These are phyloP conservation scores for Anseranas semipalmata DNA, from an alignment of 2,113 vertebrate species.

Conservation along the genomic window DNA sequence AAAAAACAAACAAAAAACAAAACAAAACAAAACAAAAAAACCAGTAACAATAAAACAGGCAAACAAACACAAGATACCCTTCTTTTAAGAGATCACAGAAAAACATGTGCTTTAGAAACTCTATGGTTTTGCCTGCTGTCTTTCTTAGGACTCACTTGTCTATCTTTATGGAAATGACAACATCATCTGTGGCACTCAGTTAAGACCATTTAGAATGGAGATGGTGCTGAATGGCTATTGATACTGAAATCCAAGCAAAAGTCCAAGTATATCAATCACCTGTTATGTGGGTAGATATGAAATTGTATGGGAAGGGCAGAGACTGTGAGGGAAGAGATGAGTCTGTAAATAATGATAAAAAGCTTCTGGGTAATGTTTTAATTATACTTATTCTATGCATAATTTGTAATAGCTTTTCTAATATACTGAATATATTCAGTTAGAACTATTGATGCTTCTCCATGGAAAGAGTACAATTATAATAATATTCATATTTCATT, in stretches of 20 bases:
- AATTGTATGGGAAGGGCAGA: background rate
- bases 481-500: background rate
- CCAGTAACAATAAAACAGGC: too few species aligned
- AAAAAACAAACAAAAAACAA: too few species aligned
- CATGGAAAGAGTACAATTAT: background rate
- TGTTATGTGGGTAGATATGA: background rate
- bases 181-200: too few species aligned
- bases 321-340: background rate
- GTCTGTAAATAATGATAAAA: background rate
- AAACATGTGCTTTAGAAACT: background rate
- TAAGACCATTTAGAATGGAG: background rate
- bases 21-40: background rate
- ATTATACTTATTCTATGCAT: conserved; percentile 23
- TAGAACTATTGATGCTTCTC: background rate
- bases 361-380: conserved; percentile 25
- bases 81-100: background rate
- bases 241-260: background rate
- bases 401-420: conserved; percentile 36
- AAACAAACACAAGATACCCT: background rate
- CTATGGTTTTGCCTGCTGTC: background rate
- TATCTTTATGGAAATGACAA: background rate
- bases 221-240: background rate
- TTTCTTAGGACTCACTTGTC: background rate
- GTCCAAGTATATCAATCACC: background rate
- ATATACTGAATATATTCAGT: background rate